Evolutionary conservation across 2,888 invertebrate species (phyloP).

Genomic region (Zaprionus obscuricornis): DNA sequence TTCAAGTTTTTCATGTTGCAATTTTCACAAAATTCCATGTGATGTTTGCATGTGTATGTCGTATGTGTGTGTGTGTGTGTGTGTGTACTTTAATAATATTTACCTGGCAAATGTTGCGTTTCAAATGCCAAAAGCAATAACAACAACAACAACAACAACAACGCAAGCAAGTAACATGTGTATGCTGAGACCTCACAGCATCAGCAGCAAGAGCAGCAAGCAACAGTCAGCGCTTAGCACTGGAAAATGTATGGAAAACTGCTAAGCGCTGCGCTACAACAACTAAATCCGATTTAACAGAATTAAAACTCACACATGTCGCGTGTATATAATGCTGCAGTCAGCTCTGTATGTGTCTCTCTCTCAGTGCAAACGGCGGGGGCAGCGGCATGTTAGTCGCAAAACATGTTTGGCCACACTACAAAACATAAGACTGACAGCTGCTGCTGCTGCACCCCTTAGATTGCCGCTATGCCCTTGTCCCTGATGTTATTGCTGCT

Average conservation of each 20-base stretch:
- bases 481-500: conserved; percentile 35
- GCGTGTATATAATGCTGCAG: no score
- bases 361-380: no score
- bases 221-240: no score
- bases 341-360: no score
- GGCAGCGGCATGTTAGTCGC: no score
- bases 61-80: conserved; percentile 25
- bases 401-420: conserved; percentile 65
- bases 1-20: conserved; percentile 73
- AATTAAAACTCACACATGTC: no score
- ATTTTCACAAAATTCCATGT: conserved; percentile 67
- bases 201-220: not conserved
- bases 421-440: conserved; percentile 58
- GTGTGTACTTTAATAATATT: conserved; percentile 56
- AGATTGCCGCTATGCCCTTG: not conserved
- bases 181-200: conserved; percentile 21
- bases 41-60: conserved; percentile 38
- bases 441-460: conserved; percentile 52
- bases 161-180: no score
- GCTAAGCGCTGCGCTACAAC: no score
- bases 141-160: conserved; percentile 17
- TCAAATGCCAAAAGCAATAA: conserved; percentile 26
- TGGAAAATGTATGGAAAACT: no score
- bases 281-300: no score
- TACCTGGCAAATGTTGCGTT: conserved; percentile 52